Base-by-base conservation (phyloP, 2,113 vertebrate species). In the Pionites leucogaster region DNA sequence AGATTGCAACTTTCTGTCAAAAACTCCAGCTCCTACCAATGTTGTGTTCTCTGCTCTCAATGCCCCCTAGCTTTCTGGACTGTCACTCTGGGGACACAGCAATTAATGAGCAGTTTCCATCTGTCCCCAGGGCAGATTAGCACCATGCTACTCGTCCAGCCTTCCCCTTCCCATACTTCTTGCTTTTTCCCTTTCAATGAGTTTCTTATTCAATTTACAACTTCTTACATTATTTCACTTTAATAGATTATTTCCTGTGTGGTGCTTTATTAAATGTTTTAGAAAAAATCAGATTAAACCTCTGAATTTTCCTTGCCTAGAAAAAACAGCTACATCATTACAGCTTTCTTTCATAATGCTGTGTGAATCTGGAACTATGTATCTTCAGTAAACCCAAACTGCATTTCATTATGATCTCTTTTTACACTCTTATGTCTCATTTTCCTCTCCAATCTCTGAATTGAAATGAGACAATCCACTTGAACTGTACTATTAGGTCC, bases 131-230 rank as follows among this genome's bases (percentile, higher is more conserved):
- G 29, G 11, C 7, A 17, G 28, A 52, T n/a, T 27, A 7, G 13
- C 9, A 4, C 44, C 47, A 72, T 31, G 41, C 71, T 0, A 0
- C 31, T 31, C 6, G 0, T 76, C 60, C 12, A 17, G 16, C 53
- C 2, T 0, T 7, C 23, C 44, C 14, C 46, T 28, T 13, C 4
- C 27, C 2, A 0, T 5, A 5, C 50, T 17, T 29, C 77, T 41
- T 13, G 18, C 18, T 50, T 7, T 25, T 71, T 50, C 52, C 68
- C 53, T 68, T 53, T 19, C 82, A 77, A 15, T 4, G 37, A 72
- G 24, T 12, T 63, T 57, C 63, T 81, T 69, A 53, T 35, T 77
- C 59, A 47, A 22, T 69, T 87, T 63, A n/a, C 28, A 42, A 10
- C 59, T 57, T 39, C 47, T 84, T 47, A 33, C 3, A 11, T 68